Conservation (phyloP, 1,140 invertebrate genomes). For the Apocrypta bakeri region DNA sequence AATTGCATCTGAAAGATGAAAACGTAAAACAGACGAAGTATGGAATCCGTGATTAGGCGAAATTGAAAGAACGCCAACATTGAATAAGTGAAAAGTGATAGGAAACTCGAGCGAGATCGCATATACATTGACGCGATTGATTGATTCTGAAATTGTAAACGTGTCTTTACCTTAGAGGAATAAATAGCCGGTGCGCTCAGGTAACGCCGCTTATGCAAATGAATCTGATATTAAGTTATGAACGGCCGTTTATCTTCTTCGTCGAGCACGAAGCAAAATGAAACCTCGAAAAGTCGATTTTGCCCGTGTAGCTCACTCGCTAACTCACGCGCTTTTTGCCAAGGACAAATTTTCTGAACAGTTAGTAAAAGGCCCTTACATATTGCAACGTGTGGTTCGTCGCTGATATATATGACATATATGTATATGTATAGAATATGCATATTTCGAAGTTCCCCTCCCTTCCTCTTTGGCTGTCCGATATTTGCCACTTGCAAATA, state of each 20-base stretch:
- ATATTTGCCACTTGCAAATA: too few relatives aligned
- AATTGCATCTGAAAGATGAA: too few relatives aligned
- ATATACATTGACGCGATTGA: conserved; percentile 18
- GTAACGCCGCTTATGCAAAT: conserved; percentile 51
- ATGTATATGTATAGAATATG: too few relatives aligned
- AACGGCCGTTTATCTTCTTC: conserved; percentile 54
- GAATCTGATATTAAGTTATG: conserved; percentile 60
- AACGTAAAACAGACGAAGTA: neutral
- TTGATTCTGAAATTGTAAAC: conserved; percentile 40
- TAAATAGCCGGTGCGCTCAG: conserved; percentile 54
- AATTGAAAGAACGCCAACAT: conserved; percentile 14
- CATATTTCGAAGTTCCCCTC: too few relatives aligned
- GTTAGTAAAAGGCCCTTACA: too few relatives aligned
- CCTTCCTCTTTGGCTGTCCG: too few relatives aligned
- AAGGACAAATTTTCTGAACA: neutral
- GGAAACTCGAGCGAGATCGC: neutral
- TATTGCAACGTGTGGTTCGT: too few relatives aligned
- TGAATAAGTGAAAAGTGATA: conserved; percentile 2
- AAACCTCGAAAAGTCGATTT: conserved; percentile 43
- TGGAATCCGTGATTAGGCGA: neutral
- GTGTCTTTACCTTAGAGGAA: conserved; percentile 50
- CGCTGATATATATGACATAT: too few relatives aligned
- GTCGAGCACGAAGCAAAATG: conserved; percentile 47
- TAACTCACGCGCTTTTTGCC: neutral
- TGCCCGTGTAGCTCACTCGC: neutral